A percentile compares a stretch with the other conserved stretches of the same genome.
These are phyloP conservation scores for Alviniconcha marisindica DNA, from an alignment of 1,140 invertebrate genomes.

Conservation along the genomic window DNA sequence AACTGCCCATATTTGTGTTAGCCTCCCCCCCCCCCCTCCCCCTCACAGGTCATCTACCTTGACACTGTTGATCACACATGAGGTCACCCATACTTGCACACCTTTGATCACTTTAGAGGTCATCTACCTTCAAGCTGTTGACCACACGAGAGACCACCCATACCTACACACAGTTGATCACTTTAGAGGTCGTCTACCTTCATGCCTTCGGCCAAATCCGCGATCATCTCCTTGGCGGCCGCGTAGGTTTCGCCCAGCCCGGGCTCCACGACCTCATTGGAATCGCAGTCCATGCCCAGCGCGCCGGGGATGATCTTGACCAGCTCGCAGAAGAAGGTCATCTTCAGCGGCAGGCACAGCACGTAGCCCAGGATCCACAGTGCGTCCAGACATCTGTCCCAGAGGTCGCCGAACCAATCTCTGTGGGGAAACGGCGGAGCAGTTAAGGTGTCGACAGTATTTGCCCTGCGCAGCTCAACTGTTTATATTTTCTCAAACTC, in stretches of 20 bases:
- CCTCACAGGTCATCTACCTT: background rate
- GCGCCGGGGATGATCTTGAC: conserved; percentile 52
- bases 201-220: conserved; percentile 60
- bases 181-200: conserved; percentile 25
- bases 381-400: conserved; percentile 55
- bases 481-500: no score
- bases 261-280: conserved; percentile 58
- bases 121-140: no score
- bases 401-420: conserved; percentile 48
- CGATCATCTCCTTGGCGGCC: conserved; percentile 54
- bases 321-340: conserved; percentile 66
- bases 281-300: conserved; percentile 60
- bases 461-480: no score
- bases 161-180: background rate
- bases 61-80: no score
- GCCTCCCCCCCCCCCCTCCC: background rate
- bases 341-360: conserved; percentile 70
- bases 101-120: no score
- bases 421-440: no score
- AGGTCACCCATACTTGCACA: no score
- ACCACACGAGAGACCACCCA: no score
- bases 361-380: conserved; percentile 64
- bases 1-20: no score
- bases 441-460: no score
- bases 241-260: conserved; percentile 68